Evolutionary conservation across 2,113 vertebrate genomes (phyloP).

Genomic region (Sturnira hondurensis): DNA sequence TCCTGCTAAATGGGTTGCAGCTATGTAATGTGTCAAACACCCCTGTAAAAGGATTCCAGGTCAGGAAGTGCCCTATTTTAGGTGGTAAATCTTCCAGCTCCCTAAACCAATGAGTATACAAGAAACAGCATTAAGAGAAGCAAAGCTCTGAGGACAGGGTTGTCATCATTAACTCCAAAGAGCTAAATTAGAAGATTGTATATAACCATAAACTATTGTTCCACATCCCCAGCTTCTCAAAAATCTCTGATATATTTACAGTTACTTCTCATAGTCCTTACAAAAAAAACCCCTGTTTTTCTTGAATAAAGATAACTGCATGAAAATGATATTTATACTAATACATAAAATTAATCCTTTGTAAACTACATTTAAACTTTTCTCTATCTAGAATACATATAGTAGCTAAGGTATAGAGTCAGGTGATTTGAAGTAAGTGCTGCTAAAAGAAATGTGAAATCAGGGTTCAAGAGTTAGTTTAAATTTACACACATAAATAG

Average conservation of each 20-base stretch:
- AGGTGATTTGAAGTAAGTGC: neutral
- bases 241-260: neutral
- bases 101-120: constrained; percentile 13
- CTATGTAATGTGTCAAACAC: constrained; percentile 2
- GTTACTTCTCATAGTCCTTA: constrained; percentile 45
- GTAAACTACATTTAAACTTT: neutral
- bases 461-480: neutral
- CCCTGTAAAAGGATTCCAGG: constrained; percentile 37
- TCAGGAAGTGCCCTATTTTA: constrained; percentile 47
- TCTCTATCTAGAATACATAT: neutral
- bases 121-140: constrained; percentile 46
- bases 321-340: neutral
- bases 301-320: constrained; percentile 13
- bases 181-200: constrained; percentile 23
- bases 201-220: constrained; percentile 33
- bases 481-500: neutral
- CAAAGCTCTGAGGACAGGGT: constrained; percentile 30
- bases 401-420: neutral
- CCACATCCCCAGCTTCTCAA: neutral
- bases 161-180: neutral
- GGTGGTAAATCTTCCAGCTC: neutral
- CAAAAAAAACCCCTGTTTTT: constrained; percentile 35
- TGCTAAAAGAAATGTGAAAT: neutral
- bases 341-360: neutral
- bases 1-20: neutral